These are phyloP conservation scores for Phallusia fumigata DNA, from an alignment of 23 tunicate genomes.

Conservation along the genomic window DNA sequence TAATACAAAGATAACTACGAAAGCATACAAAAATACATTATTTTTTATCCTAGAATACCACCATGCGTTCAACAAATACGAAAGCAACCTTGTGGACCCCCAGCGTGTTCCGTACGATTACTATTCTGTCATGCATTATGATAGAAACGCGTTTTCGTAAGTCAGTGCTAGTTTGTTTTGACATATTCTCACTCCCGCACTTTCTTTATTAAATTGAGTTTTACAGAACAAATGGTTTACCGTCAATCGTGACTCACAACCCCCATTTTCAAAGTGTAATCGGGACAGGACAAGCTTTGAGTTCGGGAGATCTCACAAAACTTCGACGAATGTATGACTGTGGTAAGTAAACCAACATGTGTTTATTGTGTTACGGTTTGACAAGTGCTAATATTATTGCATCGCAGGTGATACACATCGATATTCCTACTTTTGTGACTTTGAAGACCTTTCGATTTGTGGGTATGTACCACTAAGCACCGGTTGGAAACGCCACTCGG, in stretches of 20 bases:
- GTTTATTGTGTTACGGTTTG: no score
- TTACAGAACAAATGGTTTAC: slow-evolving; percentile 6
- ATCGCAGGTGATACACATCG: not conserved
- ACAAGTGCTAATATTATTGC: not conserved
- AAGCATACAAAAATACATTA: no score
- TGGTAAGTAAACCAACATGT: not conserved
- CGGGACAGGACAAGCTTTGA: slow-evolving; percentile 18
- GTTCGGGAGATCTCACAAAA: slow-evolving; percentile 15
- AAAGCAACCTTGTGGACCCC: not conserved
- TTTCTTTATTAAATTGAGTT: no score
- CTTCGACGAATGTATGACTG: slow-evolving; percentile 18
- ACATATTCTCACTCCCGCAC: not conserved
- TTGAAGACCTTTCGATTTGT: slow-evolving; percentile 2
- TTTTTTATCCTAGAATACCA: no score
- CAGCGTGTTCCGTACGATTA: slow-evolving; percentile 19
- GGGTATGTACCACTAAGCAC: slow-evolving; percentile 1
- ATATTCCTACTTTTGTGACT: slow-evolving; percentile 9
- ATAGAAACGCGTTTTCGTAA: not conserved
- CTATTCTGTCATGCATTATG: slow-evolving; percentile 16
- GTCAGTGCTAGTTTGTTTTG: not conserved
- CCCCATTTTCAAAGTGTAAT: slow-evolving; percentile 16
- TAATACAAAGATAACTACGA: not conserved
- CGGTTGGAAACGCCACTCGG: not conserved
- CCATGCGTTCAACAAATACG: not conserved
- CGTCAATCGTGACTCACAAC: slow-evolving; percentile 28